Evolutionary conservation across 1,140 invertebrate genomes (phyloP).

Genomic region (Magallana angulata): DNA sequence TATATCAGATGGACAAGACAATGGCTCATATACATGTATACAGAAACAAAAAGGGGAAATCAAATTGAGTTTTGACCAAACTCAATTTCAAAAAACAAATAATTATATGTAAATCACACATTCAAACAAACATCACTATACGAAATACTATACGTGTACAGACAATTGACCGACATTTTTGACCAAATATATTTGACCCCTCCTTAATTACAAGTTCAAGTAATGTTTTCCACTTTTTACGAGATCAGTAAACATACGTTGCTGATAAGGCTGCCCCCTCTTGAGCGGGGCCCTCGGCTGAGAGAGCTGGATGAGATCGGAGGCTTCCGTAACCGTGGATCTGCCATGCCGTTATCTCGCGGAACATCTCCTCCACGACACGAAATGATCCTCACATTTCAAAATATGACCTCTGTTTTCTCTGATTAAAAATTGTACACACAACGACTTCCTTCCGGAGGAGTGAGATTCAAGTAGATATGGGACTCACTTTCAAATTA

Average conservation of each 20-base stretch:
- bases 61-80: no score
- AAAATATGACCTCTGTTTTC: slow-evolving; percentile 23
- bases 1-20: no score
- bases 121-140: no score
- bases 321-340: not conserved
- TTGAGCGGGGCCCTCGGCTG: not conserved
- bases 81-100: no score
- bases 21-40: no score
- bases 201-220: not conserved
- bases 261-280: not conserved
- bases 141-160: no score
- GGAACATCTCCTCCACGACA: not conserved
- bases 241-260: not conserved
- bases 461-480: not conserved
- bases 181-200: not conserved
- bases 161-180: no score
- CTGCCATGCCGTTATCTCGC: not conserved
- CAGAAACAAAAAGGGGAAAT: no score
- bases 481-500: not conserved
- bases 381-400: slow-evolving; percentile 19
- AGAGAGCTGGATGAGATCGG: not conserved
- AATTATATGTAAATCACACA: no score
- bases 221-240: not conserved
- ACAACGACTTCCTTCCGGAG: slow-evolving; percentile 31
- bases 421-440: slow-evolving; percentile 23